A percentile compares a stretch with the other conserved stretches of the same genome.
These are phyloP conservation scores for Brachyopa scutellaris DNA, from an alignment of 2,888 invertebrate species.

Conservation along the genomic window DNA sequence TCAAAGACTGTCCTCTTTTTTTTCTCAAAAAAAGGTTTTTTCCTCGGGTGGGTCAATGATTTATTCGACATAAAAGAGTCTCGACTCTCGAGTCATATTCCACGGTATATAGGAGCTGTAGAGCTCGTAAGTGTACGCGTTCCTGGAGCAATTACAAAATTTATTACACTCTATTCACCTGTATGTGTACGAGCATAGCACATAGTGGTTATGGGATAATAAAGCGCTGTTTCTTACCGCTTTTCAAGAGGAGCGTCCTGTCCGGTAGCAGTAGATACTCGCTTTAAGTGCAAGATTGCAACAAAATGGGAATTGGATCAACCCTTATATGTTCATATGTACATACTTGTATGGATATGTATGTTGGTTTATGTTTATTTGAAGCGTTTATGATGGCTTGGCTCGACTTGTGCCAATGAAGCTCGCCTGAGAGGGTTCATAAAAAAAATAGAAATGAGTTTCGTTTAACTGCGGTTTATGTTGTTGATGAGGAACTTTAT, in stretches of 20 bases:
- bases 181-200: not conserved
- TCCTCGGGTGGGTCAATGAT: conserved; percentile 36
- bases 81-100: conserved; percentile 35
- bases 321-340: too few species aligned
- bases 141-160: conserved; percentile 45
- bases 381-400: conserved; percentile 18
- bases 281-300: not conserved
- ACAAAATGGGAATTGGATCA: not conserved
- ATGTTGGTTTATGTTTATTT: not conserved
- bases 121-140: too few species aligned
- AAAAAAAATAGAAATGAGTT: conserved; percentile 15
- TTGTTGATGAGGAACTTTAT: not conserved
- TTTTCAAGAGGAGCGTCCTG: not conserved
- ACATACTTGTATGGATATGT: too few species aligned
- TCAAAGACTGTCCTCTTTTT: conserved; percentile 1
- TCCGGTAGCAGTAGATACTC: not conserved
- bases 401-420: not conserved
- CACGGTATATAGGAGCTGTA: not conserved
- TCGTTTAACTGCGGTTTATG: not conserved
- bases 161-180: conserved; percentile 45
- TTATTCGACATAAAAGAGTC: conserved; percentile 31
- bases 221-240: conserved; percentile 2
- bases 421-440: too few species aligned
- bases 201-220: conserved; percentile 12
- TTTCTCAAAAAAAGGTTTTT: not conserved